Evolutionary conservation across 2,113 vertebrate species (phyloP).

Genomic region (Rousettus leschenaultii): DNA sequence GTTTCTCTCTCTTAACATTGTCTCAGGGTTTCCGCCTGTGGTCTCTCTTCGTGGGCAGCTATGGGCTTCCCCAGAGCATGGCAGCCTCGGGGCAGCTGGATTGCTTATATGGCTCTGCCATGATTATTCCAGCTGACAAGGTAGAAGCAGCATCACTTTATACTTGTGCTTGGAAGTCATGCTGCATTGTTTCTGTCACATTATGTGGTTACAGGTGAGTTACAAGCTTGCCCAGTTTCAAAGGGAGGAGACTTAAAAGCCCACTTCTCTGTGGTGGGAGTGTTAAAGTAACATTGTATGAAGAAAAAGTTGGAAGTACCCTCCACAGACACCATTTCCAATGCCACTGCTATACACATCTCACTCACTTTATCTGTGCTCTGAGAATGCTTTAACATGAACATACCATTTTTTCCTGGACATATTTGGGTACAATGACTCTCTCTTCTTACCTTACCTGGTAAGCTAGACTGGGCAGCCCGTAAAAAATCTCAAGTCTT

Average conservation of each 20-base stretch:
- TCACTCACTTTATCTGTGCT: too few species aligned
- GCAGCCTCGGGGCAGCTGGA: background rate
- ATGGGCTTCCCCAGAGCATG: background rate
- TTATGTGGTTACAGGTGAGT: background rate
- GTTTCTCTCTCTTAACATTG: background rate
- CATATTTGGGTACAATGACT: background rate
- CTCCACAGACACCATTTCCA: background rate
- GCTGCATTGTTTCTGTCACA: background rate
- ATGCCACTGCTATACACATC: fast-evolving
- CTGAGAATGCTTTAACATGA: background rate
- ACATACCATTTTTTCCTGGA: background rate
- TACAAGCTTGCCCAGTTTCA: background rate
- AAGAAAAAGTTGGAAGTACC: background rate
- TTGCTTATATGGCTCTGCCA: background rate
- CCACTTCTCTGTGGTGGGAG: background rate
- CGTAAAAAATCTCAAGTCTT: background rate
- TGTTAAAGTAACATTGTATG: background rate
- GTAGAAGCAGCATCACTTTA: background rate
- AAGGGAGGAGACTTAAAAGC: background rate
- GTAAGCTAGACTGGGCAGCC: background rate
- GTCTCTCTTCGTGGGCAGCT: background rate
- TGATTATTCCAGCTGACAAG: background rate
- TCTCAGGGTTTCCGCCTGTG: background rate
- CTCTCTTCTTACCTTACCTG: background rate
- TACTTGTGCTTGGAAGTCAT: background rate